Conservation (phyloP, 1,140 invertebrate genomes). For the Lucilia sericata region DNA sequence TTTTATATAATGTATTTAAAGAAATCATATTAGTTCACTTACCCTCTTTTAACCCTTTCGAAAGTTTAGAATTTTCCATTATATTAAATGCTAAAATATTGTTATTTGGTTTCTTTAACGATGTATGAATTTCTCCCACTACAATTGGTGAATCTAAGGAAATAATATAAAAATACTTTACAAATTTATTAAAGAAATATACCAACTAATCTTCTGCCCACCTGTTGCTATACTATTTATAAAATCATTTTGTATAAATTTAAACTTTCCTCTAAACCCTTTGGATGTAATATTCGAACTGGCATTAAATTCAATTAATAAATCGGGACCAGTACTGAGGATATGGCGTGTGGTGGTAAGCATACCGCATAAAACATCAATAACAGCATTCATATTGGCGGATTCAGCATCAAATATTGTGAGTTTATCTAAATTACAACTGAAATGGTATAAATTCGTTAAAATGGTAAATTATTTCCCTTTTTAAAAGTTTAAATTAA, state of each 20-base stretch:
- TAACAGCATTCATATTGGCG: constrained; percentile 75
- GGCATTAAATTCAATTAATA: constrained; percentile 85
- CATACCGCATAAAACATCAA: constrained; percentile 85
- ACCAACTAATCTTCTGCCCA: not conserved
- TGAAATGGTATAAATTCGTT: constrained; percentile 45
- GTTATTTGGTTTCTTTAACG: not conserved
- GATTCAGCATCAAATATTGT: constrained; percentile 79
- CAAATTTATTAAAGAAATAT: not conserved
- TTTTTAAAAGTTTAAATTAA: too few relatives aligned
- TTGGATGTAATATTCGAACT: constrained; percentile 85
- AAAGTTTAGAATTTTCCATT: constrained; percentile 31
- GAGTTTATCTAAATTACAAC: constrained; percentile 73
- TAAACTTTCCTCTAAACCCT: constrained; percentile 86
- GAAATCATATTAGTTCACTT: not conserved
- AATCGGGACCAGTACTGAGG: constrained; percentile 81
- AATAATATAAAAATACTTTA: too few relatives aligned
- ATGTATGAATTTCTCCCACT: not conserved
- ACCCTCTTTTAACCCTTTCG: constrained; percentile 31
- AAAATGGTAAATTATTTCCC: too few relatives aligned
- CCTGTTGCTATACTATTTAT: constrained; percentile 16
- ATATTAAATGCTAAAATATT: constrained; percentile 12
- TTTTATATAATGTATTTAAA: not conserved
- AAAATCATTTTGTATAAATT: constrained; percentile 70
- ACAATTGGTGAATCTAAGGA: constrained; percentile 26
- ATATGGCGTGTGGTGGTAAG: constrained; percentile 78